Base-by-base conservation (phyloP, 2,113 vertebrate genomes). In the Suricata suricatta region DNA sequence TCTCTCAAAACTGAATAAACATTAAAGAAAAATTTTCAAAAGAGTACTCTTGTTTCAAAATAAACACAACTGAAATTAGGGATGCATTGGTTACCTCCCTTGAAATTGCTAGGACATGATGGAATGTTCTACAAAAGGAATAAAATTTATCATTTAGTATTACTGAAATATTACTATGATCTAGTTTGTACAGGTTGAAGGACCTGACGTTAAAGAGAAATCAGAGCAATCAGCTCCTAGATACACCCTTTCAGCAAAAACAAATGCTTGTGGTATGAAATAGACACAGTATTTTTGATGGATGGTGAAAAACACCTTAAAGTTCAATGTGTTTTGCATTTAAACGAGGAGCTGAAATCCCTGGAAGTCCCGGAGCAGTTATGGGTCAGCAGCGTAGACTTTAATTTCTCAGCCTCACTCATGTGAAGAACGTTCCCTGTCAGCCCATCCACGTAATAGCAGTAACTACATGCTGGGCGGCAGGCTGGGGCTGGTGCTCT, bases 371-470 rank as follows among this genome's bases (percentile, higher is more conserved):
- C 72, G 38, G 11, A 63, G 82, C 66, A 77, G 76, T 69, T 66
- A 95, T 12, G 9, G 89, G n/a, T 68, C 35, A 77, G 57, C 19
- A 38, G 52, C 1, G 1, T 60, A 64, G 57, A 63, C 15, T 95
- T 93, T 54, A 90, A 96, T 86, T 80, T 95, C 77, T 85, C 54
- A 69, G 91, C n/a, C 60, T 93, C 66, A n/a, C 66, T 96, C 57
- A 66, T 7, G n/a, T 38, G 93, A 77, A 90, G 88, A 95, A 93
- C 72, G 16, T 35, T 87, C 50, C 64, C 77, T 7, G 1, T 66
- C 69, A 90, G 72, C 16, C 17, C 31, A 33, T 71, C 60, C 15
- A 29, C 72, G 44, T 76, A 92, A 54, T 86, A 88, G 81, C 69
- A 52, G 21, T n/a, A 68, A 93, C 88, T 64, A 90, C 0, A 0